Base-by-base conservation (phyloP, 2,888 invertebrate genomes). In the Pimpla rufipes region DNA sequence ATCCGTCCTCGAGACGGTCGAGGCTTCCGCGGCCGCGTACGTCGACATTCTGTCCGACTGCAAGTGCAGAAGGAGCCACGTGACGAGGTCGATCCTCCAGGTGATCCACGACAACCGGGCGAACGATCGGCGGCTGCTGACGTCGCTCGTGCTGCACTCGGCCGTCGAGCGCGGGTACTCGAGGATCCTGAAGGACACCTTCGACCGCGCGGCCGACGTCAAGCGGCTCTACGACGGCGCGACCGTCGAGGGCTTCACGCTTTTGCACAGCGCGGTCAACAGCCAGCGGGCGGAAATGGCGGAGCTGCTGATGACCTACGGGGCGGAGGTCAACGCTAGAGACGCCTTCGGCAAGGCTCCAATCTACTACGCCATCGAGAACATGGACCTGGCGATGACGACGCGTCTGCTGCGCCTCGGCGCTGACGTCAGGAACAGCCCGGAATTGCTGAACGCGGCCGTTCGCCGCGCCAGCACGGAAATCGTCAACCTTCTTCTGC, bases 321-420 rank as follows among this genome's bases (percentile, higher is more conserved):
- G 66, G 0, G 13, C 45, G 2, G 66, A 45, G 8, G 23, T 8
- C 1, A 23, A 42, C 13, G 66, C 66, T n/a, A 6, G n/a, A 7
- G 66, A 66, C 29, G 21, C 11, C 7, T 11, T 7, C 3, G 7
- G 3, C 7, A 45, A 45, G 21, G 7, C 45, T 13, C 11, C 66
- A n/a, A 23, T 66, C 7, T 45, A 23, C 16, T 66, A 66, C 66
- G 66, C 66, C 2, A 23, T 45, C 13, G 29, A 66, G n/a, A 29
- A 23, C n/a, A 8, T 21, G 11, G 29, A 45, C 21, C 6, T 47
- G 13, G n/a, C 7, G 5, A 45, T 45, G 23, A 47, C 23, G 21
- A 42, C n/a, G n/a, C 23, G 23, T 5, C 66, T 66, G 0, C 23
- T 66, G 1, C 2, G 11, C 13, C 13, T 3, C 29, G 66, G 66